Base-by-base conservation (phyloP, 2,888 invertebrate species). In the Eucriotettix oculatus region DNA sequence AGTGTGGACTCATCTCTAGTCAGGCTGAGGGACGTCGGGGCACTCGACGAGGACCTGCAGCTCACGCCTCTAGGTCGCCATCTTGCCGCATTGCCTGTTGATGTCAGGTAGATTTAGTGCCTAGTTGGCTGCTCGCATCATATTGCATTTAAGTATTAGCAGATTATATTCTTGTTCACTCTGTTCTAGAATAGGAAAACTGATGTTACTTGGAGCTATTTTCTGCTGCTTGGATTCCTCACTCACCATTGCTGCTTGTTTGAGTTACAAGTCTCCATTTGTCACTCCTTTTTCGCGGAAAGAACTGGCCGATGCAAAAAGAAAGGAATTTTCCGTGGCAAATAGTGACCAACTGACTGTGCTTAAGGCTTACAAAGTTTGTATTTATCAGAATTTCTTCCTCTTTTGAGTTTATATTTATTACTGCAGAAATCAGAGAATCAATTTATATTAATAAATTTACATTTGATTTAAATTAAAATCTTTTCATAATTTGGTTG, bases 151-250 rank as follows among this genome's bases (percentile, higher is more conserved):
- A 29, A 5, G 29, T 29, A 29, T 29, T 7, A 7, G 29, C 29
- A 29, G 29, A 29, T 2, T 5, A 29, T 29, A 29, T 10, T 16
- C 10, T n/a, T 12, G 1, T 52, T 29, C 29, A 42, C 42, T 58
- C 53, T 42, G 43, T 59, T 61, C n/a, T 14, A 79, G 90, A 66
- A 87, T 94, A 66, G 94, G 93, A n/a, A 93, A 96, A 70, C 79
- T 96, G 65, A 87, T 97, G 78, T 73, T 97, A 10, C 90, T 90
- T 68, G 92, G 95, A 0, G 87, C 95, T 12, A 90, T 96, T 63
- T 89, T 97, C 71, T 87, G 87, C 66, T 96, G 96, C 71, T 79
- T 96, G 43, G 92, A 95, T 74, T 91, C 95, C 0, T 87, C 94
- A 0, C 76, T 96, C 2, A 95, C 94, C 5, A 90, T 97, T 70